Percentiles rank a stretch among this genome's conserved stretches.
Conservation (phyloP, 2,113 vertebrate genomes). For the Castor canadensis region DNA sequence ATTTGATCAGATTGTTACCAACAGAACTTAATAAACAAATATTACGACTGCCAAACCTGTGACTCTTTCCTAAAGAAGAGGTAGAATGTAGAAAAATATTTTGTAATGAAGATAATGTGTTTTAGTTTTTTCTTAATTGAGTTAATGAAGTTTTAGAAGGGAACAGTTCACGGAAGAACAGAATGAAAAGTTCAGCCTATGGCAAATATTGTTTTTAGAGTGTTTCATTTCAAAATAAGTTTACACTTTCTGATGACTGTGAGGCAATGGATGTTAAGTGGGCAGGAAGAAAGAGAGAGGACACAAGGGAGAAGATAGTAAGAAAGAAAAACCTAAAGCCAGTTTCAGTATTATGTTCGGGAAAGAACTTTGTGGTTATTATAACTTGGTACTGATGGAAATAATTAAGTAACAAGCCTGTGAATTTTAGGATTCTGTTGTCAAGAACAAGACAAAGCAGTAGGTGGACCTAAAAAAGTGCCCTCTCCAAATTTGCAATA, state of each 20-base stretch:
- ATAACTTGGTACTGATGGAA: not conserved
- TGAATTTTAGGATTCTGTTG: not conserved
- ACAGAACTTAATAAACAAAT: not conserved
- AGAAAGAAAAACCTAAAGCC: not conserved
- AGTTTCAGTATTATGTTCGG: not conserved
- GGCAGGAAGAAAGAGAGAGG: not conserved
- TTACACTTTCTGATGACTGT: not conserved
- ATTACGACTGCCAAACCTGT: not conserved
- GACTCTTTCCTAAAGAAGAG: not conserved
- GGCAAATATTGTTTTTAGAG: not conserved
- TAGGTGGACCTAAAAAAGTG: not conserved
- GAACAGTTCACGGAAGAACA: not conserved
- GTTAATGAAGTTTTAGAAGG: not conserved
- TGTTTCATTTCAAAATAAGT: not conserved
- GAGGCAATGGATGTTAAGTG: not conserved
- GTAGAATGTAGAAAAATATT: not conserved
- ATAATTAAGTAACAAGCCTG: not conserved
- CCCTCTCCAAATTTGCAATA: not conserved
- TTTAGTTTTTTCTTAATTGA: not conserved
- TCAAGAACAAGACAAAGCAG: not conserved
- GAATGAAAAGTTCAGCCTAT: not conserved
- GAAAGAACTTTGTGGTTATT: not conserved
- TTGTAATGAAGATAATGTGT: not conserved
- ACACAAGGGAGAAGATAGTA: not conserved
- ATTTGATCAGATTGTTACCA: not conserved